Evolutionary conservation across 1,140 invertebrate species (phyloP).

Genomic region (Hypothenemus hampei): DNA sequence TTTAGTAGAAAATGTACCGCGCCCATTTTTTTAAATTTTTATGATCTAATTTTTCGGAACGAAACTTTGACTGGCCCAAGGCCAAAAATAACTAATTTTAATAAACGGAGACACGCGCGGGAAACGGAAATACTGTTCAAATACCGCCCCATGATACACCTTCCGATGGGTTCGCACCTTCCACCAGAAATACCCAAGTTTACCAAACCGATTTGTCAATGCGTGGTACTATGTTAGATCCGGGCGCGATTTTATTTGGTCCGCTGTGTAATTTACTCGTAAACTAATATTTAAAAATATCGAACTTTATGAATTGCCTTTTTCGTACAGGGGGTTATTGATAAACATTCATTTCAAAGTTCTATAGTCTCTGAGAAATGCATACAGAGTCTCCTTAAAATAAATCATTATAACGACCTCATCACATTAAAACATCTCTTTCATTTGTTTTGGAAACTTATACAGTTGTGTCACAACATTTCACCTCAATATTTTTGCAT

Average conservation of each 20-base stretch:
- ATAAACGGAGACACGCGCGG: conserved; percentile 23
- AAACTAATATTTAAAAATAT: conserved; percentile 18
- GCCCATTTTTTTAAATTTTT: neutral
- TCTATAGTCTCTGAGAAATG: too few species aligned
- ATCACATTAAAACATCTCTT: too few species aligned
- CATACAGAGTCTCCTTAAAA: too few species aligned
- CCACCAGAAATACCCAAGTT: conserved; percentile 23
- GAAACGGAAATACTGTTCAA: conserved; percentile 39
- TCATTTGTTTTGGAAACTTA: too few species aligned
- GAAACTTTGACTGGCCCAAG: too few species aligned
- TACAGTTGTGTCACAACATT: too few species aligned
- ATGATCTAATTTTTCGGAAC: too few species aligned
- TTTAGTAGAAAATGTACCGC: neutral
- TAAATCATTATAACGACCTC: too few species aligned
- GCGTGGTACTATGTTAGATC: neutral
- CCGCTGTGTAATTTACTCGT: conserved; percentile 9
- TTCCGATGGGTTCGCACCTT: conserved; percentile 34
- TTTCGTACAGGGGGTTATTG: too few species aligned
- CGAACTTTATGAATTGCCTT: too few species aligned
- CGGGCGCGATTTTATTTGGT: conserved; percentile 3
- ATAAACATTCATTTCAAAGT: too few species aligned
- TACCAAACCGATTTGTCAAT: conserved; percentile 11
- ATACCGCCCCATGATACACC: conserved; percentile 31
- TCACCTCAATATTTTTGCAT: too few species aligned
- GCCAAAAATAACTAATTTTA: neutral